Conservation (phyloP, 2,113 vertebrate genomes). For the Grus americana region DNA sequence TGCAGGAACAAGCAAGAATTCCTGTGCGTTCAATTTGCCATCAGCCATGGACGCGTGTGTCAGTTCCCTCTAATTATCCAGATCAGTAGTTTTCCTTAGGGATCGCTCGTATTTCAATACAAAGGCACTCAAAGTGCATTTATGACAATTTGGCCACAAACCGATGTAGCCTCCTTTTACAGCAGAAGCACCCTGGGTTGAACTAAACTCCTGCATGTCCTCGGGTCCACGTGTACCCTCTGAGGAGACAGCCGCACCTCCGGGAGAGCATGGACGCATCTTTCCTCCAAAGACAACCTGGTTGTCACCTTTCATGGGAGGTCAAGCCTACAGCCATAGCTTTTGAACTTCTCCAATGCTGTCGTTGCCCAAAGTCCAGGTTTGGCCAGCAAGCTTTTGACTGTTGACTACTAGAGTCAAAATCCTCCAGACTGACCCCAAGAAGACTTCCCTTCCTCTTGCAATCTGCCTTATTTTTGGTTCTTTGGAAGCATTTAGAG, state of each 20-base stretch:
- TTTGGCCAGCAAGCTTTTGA: neutral
- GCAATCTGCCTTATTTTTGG: neutral
- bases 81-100: neutral
- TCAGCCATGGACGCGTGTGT: fast-evolving
- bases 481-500: neutral
- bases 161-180: fast-evolving
- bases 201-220: neutral
- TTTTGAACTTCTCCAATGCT: neutral
- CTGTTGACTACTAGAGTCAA: neutral
- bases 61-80: neutral
- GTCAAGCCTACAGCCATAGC: neutral
- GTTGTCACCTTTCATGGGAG: neutral
- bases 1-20: neutral
- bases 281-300: neutral
- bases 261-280: neutral
- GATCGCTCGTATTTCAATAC: neutral
- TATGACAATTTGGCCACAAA: neutral
- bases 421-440: neutral
- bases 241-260: neutral
- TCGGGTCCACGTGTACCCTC: neutral
- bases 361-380: neutral
- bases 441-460: neutral
- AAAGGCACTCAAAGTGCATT: neutral
- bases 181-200: neutral
- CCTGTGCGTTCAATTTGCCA: neutral